Conservation (phyloP, 2,113 vertebrate species). For the Platysternon megacephalum region DNA sequence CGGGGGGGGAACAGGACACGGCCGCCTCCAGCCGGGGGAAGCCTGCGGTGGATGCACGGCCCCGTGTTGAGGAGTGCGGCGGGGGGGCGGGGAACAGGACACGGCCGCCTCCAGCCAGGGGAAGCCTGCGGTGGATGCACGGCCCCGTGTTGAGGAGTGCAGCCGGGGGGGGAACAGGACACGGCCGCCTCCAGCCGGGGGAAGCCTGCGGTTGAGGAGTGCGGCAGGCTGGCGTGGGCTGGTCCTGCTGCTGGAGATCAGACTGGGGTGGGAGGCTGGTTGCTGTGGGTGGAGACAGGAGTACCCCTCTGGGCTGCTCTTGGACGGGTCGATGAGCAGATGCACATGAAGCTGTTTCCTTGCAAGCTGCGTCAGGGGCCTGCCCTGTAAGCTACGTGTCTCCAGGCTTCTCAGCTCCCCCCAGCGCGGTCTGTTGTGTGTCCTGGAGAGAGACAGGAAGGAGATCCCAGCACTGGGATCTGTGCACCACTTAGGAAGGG, state of each 20-base stretch:
- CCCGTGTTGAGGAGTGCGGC: too few species aligned
- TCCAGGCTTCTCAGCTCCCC: neutral
- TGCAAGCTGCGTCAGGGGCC: neutral
- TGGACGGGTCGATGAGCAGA: too few species aligned
- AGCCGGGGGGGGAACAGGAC: neutral
- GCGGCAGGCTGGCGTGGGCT: neutral
- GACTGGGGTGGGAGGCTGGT: neutral
- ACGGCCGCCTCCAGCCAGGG: too few species aligned
- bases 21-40: too few species aligned
- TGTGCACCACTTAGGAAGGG: neutral
- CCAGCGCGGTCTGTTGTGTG: neutral
- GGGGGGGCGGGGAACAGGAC: too few species aligned
- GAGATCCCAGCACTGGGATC: neutral
- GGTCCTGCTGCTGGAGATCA: neutral
- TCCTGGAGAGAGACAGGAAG: neutral
- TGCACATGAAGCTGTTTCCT: neutral
- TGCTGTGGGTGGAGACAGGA: neutral
- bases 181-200: neutral
- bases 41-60: too few species aligned
- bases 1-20: too few species aligned
- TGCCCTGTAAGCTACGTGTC: too few species aligned
- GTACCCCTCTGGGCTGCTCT: neutral
- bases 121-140: too few species aligned
- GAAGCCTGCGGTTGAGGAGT: rapidly evolving
- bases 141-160: too few species aligned